Conservation (phyloP, 2,888 invertebrate genomes). For the Torymus texanus region DNA sequence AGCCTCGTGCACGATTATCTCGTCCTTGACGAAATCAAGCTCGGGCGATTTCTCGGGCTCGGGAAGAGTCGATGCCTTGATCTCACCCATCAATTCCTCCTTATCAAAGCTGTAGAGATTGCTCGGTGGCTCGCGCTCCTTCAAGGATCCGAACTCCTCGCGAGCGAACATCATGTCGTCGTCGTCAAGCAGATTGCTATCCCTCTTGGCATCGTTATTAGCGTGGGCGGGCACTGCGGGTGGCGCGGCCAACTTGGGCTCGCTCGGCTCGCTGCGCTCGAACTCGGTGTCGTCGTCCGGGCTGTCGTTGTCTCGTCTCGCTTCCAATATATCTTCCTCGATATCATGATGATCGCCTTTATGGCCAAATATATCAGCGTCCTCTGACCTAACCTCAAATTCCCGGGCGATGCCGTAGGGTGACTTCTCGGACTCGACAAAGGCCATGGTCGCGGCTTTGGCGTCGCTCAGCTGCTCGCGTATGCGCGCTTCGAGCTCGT, state of each 20-base stretch:
- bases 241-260: conserved; percentile 14
- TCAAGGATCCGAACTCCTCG: conserved; percentile 31
- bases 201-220: neutral
- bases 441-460: conserved; percentile 66
- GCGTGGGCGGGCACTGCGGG: neutral
- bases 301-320: conserved; percentile 32
- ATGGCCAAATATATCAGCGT: neutral
- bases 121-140: conserved; percentile 26
- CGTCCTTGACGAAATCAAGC: conserved; percentile 62
- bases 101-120: conserved; percentile 1
- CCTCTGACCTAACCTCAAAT: conserved; percentile 33
- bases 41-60: conserved; percentile 63
- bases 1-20: conserved; percentile 52
- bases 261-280: conserved; percentile 52
- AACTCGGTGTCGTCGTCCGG: conserved; percentile 44
- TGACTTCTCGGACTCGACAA: conserved; percentile 65
- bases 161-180: conserved; percentile 34
- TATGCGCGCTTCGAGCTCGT: conserved; percentile 56
- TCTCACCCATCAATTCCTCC: conserved; percentile 57
- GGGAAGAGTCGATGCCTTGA: conserved; percentile 63
- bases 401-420: conserved; percentile 31
- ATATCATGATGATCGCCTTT: too few species aligned
- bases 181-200: conserved; percentile 28
- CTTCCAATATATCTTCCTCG: conserved; percentile 31
- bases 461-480: conserved; percentile 50